Base-by-base conservation (phyloP, 2,888 invertebrate genomes). In the Apoda limacodes region DNA sequence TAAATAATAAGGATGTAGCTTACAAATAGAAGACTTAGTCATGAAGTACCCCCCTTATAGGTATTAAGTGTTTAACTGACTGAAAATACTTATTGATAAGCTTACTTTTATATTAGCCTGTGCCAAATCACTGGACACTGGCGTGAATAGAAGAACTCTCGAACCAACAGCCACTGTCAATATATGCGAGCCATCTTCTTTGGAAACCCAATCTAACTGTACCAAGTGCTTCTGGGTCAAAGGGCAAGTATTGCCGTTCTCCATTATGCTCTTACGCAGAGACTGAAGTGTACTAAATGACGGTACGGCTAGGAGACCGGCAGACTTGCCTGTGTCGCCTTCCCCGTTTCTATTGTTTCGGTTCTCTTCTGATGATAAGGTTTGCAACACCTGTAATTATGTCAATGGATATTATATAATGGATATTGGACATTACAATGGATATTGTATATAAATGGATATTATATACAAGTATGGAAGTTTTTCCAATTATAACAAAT, bases 101-200 rank as follows among this genome's bases (percentile, higher is more conserved):
- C 34, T 42, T 38, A 80, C 82, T 66, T 94, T 94, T 59, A 95
- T 88, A 61, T 95, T 96, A 7, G 95, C 94, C 62, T 96, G 95
- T 1, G 96, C 96, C 13, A 97, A 83, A 70, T 98, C 96, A 44
- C 93, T 94, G 2, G 95, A 95, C 0, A 98, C 92, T 0, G 95
- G 93, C 0, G 97, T 94, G 48, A 95, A 98, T 5, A 98, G 75
- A 61, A 95, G 85, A 21, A 98, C 92, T 66, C 94, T 92, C 35
- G 93, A 94, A 0, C 95, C 97, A 20, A 98, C 95, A 0, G 94
- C 96, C 0, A 99, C 96, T 0, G 99, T 98, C 21, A 99, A 71
- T 48, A 99, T 94, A 63, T 99, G 98, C 0, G 96, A 95, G 1
- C 99, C 99, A 61, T 99, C 98, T 67, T 99, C 99, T 48, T 98